Base-by-base conservation (phyloP, 2,113 vertebrate species). In the Xiphophorus couchianus region DNA sequence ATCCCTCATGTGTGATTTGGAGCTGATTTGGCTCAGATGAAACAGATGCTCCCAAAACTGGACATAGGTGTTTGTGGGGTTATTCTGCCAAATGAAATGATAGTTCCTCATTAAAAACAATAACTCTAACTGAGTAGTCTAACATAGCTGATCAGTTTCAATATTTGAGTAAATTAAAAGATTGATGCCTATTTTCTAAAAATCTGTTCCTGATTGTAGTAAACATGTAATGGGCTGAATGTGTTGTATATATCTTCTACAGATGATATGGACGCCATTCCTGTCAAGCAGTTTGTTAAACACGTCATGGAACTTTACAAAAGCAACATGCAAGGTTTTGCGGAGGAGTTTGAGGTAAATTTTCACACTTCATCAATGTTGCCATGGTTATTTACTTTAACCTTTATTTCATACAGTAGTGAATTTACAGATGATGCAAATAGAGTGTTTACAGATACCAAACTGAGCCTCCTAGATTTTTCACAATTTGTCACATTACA, bases 191-290 rank as follows among this genome's bases (percentile, higher is more conserved):
- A 25, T 33, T 17, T 29, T 64, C 44, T 44, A 35, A 44, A 60
- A 48, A 61, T 25, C 22, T 5, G n/a, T n/a, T 66, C 29, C 28
- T 75, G 13, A 64, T 66, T 29, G 17, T 11, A 10, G 28, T 5
- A 1, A 44, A 77, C 31, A 31, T 33, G 28, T 28, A n/a, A 48
- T 17, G 35, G 54, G 7, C 60, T 81, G 14, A 7, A 22, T 65
- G 17, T 75, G 63, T 12, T 65, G 7, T 60, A 0, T 70, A 25
- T 85, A 48, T 88, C 33, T 87, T 66, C 86, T 91, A 73, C 95
- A 99, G 98, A 99, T 95, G 98, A 99, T 92, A 97, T 97, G 96
- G 98, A 99, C 88, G 97, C 97, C 84, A 94, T 99, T 89, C 95
- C 97, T 60, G 96, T 99, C 83, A 97, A 97, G 92, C 97, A 97